These are phyloP conservation scores for Tetheella fluctuosa DNA, from an alignment of 2,888 invertebrate species.

Conservation along the genomic window DNA sequence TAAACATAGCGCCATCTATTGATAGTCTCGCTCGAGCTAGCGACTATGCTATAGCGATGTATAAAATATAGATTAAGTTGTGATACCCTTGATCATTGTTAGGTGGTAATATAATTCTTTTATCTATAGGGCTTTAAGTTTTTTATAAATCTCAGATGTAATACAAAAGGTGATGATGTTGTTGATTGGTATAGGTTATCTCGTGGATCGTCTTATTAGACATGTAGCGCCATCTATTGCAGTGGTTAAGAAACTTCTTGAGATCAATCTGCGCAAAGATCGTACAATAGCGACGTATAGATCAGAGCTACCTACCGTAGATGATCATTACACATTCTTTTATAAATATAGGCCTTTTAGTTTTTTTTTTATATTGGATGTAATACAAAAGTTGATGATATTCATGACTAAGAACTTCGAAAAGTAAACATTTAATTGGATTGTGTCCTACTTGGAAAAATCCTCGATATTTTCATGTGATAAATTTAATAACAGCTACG, in stretches of 20 bases:
- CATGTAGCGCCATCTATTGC: conserved; percentile 52
- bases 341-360: neutral
- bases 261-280: neutral
- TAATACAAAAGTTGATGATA: conserved; percentile 23
- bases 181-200: too few species aligned
- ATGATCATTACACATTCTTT: conserved; percentile 9
- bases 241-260: conserved; percentile 8
- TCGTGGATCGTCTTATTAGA: too few species aligned
- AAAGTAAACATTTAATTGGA: conserved; percentile 13
- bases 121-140: too few species aligned
- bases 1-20: conserved; percentile 60
- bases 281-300: conserved; percentile 2
- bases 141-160: too few species aligned
- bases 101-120: too few species aligned
- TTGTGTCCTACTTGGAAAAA: conserved; percentile 9
- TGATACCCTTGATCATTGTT: too few species aligned
- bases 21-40: too few species aligned
- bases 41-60: too few species aligned
- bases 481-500: neutral
- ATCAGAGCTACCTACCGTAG: too few species aligned
- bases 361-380: conserved; percentile 26
- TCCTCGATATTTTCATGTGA: neutral
- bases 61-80: too few species aligned
- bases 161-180: too few species aligned
- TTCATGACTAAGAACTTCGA: conserved; percentile 23